Conservation (phyloP, 2,888 invertebrate species). For the Odontocerum albicorne region DNA sequence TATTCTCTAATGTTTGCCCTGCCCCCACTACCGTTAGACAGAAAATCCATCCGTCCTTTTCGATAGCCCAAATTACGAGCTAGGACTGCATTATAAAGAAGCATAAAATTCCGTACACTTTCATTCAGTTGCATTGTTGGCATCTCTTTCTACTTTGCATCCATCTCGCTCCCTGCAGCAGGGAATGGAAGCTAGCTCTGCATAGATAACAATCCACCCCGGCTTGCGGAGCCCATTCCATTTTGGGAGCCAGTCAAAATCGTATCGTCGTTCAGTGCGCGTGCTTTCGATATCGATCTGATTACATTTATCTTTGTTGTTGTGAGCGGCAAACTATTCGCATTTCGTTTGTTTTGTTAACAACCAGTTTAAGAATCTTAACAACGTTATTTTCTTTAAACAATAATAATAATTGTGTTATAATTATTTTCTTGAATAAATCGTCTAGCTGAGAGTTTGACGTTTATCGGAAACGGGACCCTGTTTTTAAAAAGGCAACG, state of each 20-base stretch:
- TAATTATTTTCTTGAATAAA: too few species aligned
- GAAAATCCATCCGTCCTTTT: constrained; percentile 9
- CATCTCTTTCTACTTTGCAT: constrained; percentile 3
- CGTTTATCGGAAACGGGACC: too few species aligned
- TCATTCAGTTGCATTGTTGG: constrained; percentile 10
- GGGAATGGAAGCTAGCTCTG: constrained; percentile 24
- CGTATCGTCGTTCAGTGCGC: not conserved
- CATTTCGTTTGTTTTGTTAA: too few species aligned
- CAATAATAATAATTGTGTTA: too few species aligned
- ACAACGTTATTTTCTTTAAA: too few species aligned
- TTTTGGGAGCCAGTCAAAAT: constrained; percentile 1
- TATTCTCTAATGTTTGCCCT: not conserved
- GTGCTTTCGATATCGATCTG: not conserved
- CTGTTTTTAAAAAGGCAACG: too few species aligned
- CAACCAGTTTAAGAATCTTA: too few species aligned
- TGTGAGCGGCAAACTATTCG: too few species aligned
- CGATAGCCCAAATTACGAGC: constrained; percentile 14
- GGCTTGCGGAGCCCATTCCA: constrained; percentile 1
- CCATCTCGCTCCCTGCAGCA: constrained; percentile 12
- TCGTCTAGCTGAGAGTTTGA: too few species aligned
- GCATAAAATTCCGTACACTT: not conserved
- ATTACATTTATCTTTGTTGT: too few species aligned
- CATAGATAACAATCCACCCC: constrained; percentile 26
- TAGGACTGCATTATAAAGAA: constrained; percentile 9
- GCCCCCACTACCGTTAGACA: not conserved